These are phyloP conservation scores for Gerris buenoi DNA, from an alignment of 1,140 invertebrate species.

Conservation along the genomic window DNA sequence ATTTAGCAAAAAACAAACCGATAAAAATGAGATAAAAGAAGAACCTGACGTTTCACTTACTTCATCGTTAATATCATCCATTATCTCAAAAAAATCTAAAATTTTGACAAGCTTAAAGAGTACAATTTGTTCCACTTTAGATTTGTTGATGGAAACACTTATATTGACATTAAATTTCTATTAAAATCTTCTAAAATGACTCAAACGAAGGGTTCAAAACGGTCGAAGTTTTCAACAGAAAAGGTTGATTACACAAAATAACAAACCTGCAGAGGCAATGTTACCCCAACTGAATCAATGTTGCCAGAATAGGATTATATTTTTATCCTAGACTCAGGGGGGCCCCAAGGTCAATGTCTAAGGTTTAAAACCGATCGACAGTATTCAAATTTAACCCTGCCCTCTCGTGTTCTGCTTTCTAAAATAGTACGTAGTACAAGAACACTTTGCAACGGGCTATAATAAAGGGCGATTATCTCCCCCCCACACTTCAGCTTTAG, in stretches of 20 bases:
- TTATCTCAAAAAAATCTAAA: background rate
- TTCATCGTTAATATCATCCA: conserved; percentile 3
- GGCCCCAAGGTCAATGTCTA: background rate
- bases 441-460: no score
- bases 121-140: no score
- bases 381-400: background rate
- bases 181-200: no score
- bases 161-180: no score
- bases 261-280: background rate
- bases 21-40: background rate
- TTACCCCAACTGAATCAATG: background rate
- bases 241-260: no score
- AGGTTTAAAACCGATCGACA: background rate
- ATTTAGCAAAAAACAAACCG: background rate
- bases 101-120: background rate
- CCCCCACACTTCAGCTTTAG: no score
- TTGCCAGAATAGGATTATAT: background rate
- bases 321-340: background rate
- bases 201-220: no score
- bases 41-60: background rate
- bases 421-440: no score
- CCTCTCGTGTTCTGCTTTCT: no score
- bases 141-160: no score
- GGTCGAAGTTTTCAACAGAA: no score
- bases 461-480: no score